A percentile compares a stretch with the other conserved stretches of the same genome.
Conservation (phyloP, 2,888 invertebrate species). For the Polydrusus cervinus region DNA sequence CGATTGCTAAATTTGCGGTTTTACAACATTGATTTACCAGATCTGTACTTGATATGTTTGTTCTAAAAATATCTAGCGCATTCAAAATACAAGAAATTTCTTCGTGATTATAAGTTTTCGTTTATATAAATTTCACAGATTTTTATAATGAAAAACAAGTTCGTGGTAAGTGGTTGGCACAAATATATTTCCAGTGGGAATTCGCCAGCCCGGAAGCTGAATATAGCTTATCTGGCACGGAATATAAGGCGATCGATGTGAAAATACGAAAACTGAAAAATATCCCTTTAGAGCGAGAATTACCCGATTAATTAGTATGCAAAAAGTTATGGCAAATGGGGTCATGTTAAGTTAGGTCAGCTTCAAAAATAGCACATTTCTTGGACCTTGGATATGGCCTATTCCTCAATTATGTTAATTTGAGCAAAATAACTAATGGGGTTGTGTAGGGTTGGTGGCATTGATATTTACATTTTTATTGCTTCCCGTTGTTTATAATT, state of each 20-base stretch:
- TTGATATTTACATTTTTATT: constrained; percentile 3
- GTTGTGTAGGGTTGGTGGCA: not conserved
- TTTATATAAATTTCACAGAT: not conserved
- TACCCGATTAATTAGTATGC: constrained; percentile 14
- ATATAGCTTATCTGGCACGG: constrained; percentile 62
- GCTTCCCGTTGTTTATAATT: not conserved
- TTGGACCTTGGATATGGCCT: constrained; percentile 19
- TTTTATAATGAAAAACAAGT: constrained; percentile 18
- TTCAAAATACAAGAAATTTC: no score
- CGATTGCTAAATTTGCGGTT: no score
- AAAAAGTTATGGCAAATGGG: constrained; percentile 18
- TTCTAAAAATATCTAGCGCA: no score
- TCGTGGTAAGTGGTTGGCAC: constrained; percentile 46
- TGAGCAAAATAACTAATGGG: not conserved
- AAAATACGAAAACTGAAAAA: constrained; percentile 26
- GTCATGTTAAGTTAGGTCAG: constrained; percentile 26
- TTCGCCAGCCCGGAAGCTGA: constrained; percentile 62
- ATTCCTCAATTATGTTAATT: constrained; percentile 3
- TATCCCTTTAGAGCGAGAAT: constrained; percentile 15
- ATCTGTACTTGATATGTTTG: no score
- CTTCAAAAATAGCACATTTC: constrained; percentile 7
- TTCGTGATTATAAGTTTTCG: no score
- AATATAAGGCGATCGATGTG: constrained; percentile 43
- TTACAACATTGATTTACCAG: no score
- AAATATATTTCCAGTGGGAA: constrained; percentile 58